Evolutionary conservation across 2,888 invertebrate species (phyloP).

Genomic region (Idaea dimidiata): DNA sequence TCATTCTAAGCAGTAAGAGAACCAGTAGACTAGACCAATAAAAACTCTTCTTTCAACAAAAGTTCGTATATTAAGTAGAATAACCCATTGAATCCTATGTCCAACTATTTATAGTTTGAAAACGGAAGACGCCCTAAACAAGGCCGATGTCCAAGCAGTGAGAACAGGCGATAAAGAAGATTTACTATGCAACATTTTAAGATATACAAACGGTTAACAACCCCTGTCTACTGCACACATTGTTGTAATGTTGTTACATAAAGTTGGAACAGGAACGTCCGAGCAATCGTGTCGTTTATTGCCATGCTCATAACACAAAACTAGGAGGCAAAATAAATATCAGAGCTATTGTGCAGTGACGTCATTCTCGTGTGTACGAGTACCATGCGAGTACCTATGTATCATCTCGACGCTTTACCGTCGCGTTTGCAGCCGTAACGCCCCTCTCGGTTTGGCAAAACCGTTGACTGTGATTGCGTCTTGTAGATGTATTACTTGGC

Average conservation of each 20-base stretch:
- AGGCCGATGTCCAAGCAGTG: conserved; percentile 1
- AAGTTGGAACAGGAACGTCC: conserved; percentile 31
- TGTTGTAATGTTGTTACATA: conserved; percentile 20
- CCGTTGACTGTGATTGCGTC: conserved; percentile 41
- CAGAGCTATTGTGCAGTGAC: neutral
- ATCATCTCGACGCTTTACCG: conserved; percentile 58
- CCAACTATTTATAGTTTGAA: neutral
- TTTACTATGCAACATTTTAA: conserved; percentile 8
- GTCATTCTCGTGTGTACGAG: conserved; percentile 11
- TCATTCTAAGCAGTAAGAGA: too few relatives aligned
- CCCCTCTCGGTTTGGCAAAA: conserved; percentile 38
- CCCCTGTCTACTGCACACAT: conserved; percentile 20
- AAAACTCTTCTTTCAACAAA: neutral
- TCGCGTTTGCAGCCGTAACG: conserved; percentile 47
- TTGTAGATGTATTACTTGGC: conserved; percentile 42
- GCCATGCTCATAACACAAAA: conserved; percentile 46
- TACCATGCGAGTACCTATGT: conserved; percentile 27
- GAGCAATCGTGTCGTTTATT: conserved; percentile 52
- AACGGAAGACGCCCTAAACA: neutral
- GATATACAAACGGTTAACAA: conserved; percentile 9
- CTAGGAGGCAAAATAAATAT: conserved; percentile 38
- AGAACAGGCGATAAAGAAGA: neutral
- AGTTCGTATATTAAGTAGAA: neutral
- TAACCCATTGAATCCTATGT: neutral
- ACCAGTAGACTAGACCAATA: neutral